These are phyloP conservation scores for Hypena proboscidalis DNA, from an alignment of 2,888 invertebrate genomes.

Conservation along the genomic window DNA sequence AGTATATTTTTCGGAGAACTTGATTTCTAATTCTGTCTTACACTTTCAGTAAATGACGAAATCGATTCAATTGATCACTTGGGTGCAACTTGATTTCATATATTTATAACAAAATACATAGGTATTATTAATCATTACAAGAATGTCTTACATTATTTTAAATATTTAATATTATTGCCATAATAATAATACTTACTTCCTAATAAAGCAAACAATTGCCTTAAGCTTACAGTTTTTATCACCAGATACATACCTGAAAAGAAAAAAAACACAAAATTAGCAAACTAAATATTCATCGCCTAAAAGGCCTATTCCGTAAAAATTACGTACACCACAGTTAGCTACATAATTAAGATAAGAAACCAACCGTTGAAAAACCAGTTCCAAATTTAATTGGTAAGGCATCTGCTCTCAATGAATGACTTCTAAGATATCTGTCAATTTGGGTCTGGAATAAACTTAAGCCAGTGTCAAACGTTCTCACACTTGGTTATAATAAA, in stretches of 20 bases:
- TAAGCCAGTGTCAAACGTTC: slow-evolving; percentile 44
- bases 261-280: slow-evolving; percentile 20
- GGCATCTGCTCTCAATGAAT: slow-evolving; percentile 76
- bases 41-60: too few relatives aligned
- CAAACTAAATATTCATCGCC: neutral
- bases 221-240: too few relatives aligned
- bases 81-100: too few relatives aligned
- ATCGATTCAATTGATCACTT: too few relatives aligned
- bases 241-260: slow-evolving; percentile 48
- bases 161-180: too few relatives aligned
- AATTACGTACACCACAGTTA: slow-evolving; percentile 17
- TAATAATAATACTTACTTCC: too few relatives aligned
- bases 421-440: slow-evolving; percentile 51
- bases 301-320: neutral
- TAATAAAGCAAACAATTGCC: too few relatives aligned
- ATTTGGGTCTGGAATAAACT: slow-evolving; percentile 44
- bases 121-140: too few relatives aligned
- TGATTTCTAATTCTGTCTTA: too few relatives aligned
- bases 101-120: too few relatives aligned
- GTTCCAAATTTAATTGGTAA: slow-evolving; percentile 56
- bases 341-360: slow-evolving; percentile 31
- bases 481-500: slow-evolving; percentile 41
- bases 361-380: slow-evolving; percentile 21
- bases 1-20: neutral
- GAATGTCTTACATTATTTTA: too few relatives aligned